These are phyloP conservation scores for Acholoe squamosa DNA, from an alignment of 2,888 invertebrate genomes.

Conservation along the genomic window DNA sequence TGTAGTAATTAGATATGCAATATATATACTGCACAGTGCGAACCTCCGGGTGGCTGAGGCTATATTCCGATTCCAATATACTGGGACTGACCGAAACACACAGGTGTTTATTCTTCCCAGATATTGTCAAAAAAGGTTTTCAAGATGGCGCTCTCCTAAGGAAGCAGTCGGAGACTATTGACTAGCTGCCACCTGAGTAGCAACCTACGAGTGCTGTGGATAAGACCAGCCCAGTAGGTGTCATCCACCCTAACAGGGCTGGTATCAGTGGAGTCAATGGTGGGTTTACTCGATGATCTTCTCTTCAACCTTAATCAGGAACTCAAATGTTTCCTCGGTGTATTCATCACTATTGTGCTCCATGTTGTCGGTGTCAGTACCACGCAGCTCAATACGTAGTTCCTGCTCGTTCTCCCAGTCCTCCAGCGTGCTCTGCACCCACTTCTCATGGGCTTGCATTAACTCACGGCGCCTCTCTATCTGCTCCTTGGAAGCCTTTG, in stretches of 20 bases:
- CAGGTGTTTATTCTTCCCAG: not conserved
- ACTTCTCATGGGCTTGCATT: constrained; percentile 93
- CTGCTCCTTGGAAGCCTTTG: constrained; percentile 96
- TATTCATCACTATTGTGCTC: constrained; percentile 91
- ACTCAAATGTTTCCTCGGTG: constrained; percentile 97
- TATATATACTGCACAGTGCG: too few relatives aligned
- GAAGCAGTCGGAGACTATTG: not conserved
- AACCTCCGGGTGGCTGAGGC: too few relatives aligned
- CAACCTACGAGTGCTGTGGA: too few relatives aligned
- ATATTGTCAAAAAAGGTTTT: not conserved
- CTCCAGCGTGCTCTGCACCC: constrained; percentile 89
- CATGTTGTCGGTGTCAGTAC: constrained; percentile 96
- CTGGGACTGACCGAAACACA: not conserved
- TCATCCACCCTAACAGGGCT: too few relatives aligned
- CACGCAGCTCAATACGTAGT: constrained; percentile 92
- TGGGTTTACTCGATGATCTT: constrained; percentile 81
- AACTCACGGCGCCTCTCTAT: constrained; percentile 94
- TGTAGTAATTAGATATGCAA: too few relatives aligned
- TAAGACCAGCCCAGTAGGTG: too few relatives aligned
- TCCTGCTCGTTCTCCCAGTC: constrained; percentile 90
- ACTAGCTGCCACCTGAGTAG: too few relatives aligned
- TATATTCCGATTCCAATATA: not conserved
- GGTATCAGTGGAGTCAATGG: not conserved
- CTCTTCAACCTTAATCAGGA: constrained; percentile 97
- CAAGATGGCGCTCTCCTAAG: not conserved